Conservation (phyloP, 2,113 vertebrate genomes). For the Percopsis transmontana region DNA sequence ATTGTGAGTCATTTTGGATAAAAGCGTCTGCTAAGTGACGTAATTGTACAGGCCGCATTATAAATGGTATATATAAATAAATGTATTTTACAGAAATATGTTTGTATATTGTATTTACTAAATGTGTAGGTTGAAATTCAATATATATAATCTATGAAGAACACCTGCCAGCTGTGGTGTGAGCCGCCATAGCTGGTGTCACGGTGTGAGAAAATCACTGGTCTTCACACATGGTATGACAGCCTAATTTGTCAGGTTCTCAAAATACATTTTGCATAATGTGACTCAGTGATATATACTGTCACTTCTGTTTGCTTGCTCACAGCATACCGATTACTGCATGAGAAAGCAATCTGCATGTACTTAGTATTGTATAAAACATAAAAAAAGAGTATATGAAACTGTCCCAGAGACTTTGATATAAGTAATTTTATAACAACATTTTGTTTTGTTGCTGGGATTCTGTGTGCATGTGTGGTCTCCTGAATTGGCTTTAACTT, state of each 20-base stretch:
- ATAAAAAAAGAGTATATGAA: background rate
- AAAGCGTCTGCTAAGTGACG: too few species aligned
- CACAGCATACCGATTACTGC: background rate
- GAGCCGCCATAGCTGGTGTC: conserved; percentile 56
- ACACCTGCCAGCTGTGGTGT: too few species aligned
- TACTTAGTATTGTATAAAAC: too few species aligned
- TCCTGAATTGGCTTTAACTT: too few species aligned
- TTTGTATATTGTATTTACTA: too few species aligned
- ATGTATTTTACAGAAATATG: background rate
- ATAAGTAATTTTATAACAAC: background rate
- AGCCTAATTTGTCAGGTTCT: conserved; percentile 88
- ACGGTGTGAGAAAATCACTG: conserved; percentile 87
- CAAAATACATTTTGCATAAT: conserved; percentile 86
- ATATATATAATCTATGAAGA: background rate
- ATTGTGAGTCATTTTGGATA: too few species aligned
- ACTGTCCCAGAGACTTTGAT: background rate
- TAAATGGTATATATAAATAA: background rate
- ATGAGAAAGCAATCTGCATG: background rate
- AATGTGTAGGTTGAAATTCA: background rate
- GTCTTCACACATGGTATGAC: conserved; percentile 86
- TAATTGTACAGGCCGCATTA: too few species aligned
- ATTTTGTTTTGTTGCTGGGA: background rate
- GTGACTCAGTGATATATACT: conserved; percentile 83
- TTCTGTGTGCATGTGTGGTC: too few species aligned
- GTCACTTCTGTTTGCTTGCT: conserved; percentile 63